A percentile compares a stretch with the other conserved stretches of the same genome.
Conservation (phyloP, 1,140 invertebrate species). For the Oncopeltus fasciatus region DNA sequence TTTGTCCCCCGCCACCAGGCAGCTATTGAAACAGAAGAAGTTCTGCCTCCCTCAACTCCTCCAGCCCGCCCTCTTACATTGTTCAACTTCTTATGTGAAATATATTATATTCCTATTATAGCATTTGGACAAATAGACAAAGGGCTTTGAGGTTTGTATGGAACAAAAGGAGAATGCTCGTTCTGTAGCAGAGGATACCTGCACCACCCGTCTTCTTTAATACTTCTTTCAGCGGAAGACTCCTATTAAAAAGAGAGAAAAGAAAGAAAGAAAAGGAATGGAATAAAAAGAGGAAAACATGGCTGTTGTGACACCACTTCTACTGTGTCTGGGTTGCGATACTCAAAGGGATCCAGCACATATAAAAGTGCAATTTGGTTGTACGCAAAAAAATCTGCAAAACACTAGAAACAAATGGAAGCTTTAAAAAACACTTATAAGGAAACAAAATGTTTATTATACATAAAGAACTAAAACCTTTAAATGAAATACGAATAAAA, state of each 20-base stretch:
- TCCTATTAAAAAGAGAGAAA: background rate
- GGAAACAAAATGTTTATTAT: too few species aligned
- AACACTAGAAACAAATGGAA: too few species aligned
- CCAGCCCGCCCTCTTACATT: slow-evolving; percentile 9
- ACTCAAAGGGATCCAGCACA: too few species aligned
- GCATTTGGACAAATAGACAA: slow-evolving; percentile 16
- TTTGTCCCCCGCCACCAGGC: background rate
- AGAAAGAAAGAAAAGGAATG: too few species aligned
- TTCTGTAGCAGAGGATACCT: background rate
- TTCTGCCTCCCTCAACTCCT: slow-evolving; percentile 1
- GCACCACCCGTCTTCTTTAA: background rate
- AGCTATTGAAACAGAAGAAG: slow-evolving; percentile 17
- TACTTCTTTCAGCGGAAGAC: background rate
- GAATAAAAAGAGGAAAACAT: background rate
- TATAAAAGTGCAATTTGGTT: too few species aligned
- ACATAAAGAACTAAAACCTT: too few species aligned
- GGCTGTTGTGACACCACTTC: background rate
- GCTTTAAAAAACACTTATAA: too few species aligned
- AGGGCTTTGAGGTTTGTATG: background rate
- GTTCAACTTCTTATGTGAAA: slow-evolving; percentile 17
- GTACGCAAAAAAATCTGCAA: too few species aligned
- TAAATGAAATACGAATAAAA: too few species aligned
- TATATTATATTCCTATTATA: slow-evolving; percentile 19
- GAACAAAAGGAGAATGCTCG: background rate
- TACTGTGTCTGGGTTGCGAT: too few species aligned